A percentile compares a stretch with the other conserved stretches of the same genome.
Conservation (phyloP, 2,113 vertebrate genomes). For the Formicarius rufipectus region DNA sequence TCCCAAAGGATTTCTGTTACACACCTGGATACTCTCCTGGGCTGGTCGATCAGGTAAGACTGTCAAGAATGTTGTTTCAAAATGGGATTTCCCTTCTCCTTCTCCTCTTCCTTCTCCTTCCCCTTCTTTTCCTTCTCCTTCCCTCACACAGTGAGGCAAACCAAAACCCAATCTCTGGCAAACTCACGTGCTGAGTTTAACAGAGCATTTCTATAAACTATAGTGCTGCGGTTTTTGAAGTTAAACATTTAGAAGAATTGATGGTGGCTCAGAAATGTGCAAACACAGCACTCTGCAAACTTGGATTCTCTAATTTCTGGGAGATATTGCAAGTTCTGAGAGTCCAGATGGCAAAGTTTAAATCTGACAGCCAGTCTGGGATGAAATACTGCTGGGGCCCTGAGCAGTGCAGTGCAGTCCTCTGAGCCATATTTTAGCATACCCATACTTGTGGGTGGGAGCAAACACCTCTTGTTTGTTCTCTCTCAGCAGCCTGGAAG, state of each 20-base stretch:
- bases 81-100: too few relatives aligned
- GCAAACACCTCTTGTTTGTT: background rate
- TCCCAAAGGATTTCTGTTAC: too few relatives aligned
- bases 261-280: background rate
- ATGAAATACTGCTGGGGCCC: background rate
- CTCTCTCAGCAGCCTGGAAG: background rate
- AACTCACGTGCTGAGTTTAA: background rate
- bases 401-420: background rate
- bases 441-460: background rate
- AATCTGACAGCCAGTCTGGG: background rate
- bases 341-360: constrained; percentile 43
- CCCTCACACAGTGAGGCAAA: background rate
- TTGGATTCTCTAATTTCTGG: background rate
- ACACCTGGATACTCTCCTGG: too few relatives aligned
- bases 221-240: background rate
- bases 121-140: too few relatives aligned
- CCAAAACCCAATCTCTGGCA: background rate
- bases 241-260: background rate
- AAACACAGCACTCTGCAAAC: background rate
- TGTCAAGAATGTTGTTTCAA: too few relatives aligned
- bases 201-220: background rate
- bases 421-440: background rate
- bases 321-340: background rate
- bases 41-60: too few relatives aligned
- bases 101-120: too few relatives aligned